These are phyloP conservation scores for Diploptera punctata DNA, from an alignment of 2,888 invertebrate species.

Conservation along the genomic window DNA sequence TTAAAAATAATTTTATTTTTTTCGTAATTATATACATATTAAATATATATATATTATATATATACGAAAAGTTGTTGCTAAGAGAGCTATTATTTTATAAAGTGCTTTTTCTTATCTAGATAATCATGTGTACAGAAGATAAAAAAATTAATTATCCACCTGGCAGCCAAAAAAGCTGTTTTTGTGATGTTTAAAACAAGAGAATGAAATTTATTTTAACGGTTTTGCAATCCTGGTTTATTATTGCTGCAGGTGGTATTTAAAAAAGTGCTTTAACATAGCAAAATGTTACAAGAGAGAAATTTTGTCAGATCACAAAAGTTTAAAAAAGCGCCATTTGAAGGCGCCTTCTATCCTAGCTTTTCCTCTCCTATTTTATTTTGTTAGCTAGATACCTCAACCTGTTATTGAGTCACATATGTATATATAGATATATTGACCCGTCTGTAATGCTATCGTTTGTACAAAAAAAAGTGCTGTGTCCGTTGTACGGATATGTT, in stretches of 20 bases:
- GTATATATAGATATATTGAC: slow-evolving; percentile 41
- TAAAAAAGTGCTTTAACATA: slow-evolving; percentile 40
- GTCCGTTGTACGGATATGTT: slow-evolving; percentile 39
- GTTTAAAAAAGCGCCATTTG: background rate
- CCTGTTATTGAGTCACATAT: slow-evolving; percentile 42
- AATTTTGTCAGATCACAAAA: slow-evolving; percentile 10
- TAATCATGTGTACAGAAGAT: slow-evolving; percentile 15
- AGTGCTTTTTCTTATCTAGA: slow-evolving; percentile 33
- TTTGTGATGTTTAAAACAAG: too few species aligned
- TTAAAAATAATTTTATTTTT: too few species aligned
- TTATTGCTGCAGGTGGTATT: slow-evolving; percentile 10
- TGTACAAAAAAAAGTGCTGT: slow-evolving; percentile 41
- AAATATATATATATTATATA: too few species aligned
- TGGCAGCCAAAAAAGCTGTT: too few species aligned
- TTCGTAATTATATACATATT: too few species aligned
- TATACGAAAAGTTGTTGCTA: slow-evolving; percentile 32
- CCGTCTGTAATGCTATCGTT: slow-evolving; percentile 42
- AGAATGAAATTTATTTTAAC: too few species aligned
- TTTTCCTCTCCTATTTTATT: slow-evolving; percentile 8
- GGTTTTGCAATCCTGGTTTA: too few species aligned
- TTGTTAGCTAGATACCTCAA: slow-evolving; percentile 35
- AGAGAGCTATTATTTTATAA: slow-evolving; percentile 39
- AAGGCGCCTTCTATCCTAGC: background rate
- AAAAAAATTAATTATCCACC: too few species aligned
- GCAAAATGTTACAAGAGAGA: slow-evolving; percentile 16